phyloP scores from a whole-genome alignment of 2,113 vertebrate genomes.

The Ahaetulla prasina region DNA sequence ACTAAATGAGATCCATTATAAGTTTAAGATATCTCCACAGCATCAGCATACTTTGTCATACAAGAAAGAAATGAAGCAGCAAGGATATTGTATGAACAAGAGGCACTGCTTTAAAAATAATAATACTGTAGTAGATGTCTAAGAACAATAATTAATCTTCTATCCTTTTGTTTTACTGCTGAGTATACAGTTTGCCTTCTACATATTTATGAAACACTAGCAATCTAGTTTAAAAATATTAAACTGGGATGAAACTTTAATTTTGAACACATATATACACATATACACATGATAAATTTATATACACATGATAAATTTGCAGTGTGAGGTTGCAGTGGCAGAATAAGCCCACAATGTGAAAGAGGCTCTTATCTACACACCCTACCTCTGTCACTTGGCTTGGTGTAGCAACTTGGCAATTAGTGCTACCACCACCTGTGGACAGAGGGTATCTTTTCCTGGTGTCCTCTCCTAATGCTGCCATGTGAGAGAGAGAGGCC shows the following conservation, averaged over 20 bases:
- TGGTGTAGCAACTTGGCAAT: not conserved
- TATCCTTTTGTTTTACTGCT: not conserved
- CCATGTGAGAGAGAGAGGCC: not conserved
- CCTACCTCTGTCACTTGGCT: not conserved
- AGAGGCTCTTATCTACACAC: not conserved
- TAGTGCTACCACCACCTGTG: not conserved
- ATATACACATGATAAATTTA: not conserved
- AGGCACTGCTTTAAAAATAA: not conserved
- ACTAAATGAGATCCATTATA: not conserved
- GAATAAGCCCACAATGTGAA: not conserved
- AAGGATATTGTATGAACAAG: not conserved
- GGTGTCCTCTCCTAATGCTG: not conserved
- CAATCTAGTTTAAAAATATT: not conserved
- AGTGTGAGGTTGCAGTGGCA: not conserved
- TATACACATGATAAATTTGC: not conserved
- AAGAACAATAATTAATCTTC: not conserved
- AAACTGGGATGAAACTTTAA: not conserved
- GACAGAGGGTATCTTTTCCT: not conserved
- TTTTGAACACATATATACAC: not conserved
- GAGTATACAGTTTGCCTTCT: not conserved
- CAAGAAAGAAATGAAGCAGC: not conserved
- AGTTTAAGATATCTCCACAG: not conserved
- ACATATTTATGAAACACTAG: not conserved
- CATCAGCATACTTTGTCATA: not conserved
- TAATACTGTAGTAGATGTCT: not conserved